These are phyloP conservation scores for Mesoclemmys tuberculata DNA, from an alignment of 2,113 vertebrate species.

Conservation along the genomic window DNA sequence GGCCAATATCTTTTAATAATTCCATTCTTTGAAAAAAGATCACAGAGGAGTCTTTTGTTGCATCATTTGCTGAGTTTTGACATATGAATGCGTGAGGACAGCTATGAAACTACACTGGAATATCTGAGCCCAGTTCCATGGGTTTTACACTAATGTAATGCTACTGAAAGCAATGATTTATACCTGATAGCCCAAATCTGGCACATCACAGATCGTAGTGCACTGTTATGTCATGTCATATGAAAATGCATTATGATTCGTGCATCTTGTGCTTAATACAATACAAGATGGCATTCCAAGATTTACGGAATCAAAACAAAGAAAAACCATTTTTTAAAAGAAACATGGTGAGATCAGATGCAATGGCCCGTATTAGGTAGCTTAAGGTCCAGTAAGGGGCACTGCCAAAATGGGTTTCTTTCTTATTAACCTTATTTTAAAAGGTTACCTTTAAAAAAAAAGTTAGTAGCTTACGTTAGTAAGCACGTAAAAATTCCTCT, in stretches of 20 bases:
- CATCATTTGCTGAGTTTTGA: neutral
- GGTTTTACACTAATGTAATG: neutral
- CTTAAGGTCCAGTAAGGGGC: neutral
- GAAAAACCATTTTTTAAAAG: neutral
- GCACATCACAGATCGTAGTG: accelerated
- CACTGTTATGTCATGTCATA: neutral
- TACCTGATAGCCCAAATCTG: neutral
- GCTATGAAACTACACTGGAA: neutral
- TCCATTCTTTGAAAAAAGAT: conserved; percentile 8
- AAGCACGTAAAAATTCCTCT: neutral
- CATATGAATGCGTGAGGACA: neutral
- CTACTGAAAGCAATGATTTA: neutral
- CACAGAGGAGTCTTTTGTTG: neutral
- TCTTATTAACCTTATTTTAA: neutral
- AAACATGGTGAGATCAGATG: neutral
- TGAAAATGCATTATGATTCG: neutral
- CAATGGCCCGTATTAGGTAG: neutral
- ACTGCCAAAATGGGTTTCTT: neutral
- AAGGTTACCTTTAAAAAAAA: neutral
- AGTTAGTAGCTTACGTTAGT: neutral
- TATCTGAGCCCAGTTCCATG: neutral
- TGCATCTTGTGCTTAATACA: neutral
- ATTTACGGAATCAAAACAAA: neutral
- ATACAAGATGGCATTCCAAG: conserved; percentile 5
- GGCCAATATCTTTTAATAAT: conserved; percentile 27